Base-by-base conservation (phyloP, 2,113 vertebrate species). In the Mus spicilegus region DNA sequence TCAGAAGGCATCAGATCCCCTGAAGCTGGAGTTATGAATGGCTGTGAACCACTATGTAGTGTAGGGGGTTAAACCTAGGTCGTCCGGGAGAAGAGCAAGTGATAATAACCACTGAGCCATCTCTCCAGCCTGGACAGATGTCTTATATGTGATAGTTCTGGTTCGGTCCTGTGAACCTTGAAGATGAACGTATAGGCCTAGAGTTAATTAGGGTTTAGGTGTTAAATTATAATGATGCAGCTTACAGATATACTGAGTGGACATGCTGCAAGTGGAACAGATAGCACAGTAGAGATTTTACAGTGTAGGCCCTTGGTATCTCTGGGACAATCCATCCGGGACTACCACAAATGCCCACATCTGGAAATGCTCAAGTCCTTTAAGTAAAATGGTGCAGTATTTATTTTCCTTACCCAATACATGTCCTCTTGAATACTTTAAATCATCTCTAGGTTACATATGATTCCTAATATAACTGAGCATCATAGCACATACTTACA, bases 201-300 rank as follows among this genome's bases (percentile, higher is more conserved):
- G 63, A 67, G 39, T 73, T 93, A 84, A 30, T 73, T 49, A 95
- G 54, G 49, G 26, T 88, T 95, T 89, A 84, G 33, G 78, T 89
- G 10, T 70, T 73, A 70, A 85, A 5, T 89, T 93, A 54, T 6
- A 2, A 28, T 49, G 30, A 81, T 54, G 78, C 65, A 67, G 9
- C 8, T 86, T 30, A 39, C 76, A 30, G 61, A 75, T 39, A 84
- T 33, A 91, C 22, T 42, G 46, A 70, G 20, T 28, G n/a, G 58
- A 26, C 69, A 75, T 16, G 49, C 63, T 61, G 33, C 72, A 61
- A 58, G 58, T 88, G 72, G 72, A 93, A 54, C 39, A 67, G 85
- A 6, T 73, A 17, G 69, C 42, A 75, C 28, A 56, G 39, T 81
- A 22, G 56, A 17, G 77, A 33, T 28, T 73, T 70, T 56, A 19